phyloP scores from a whole-genome alignment of 1,140 invertebrate species.

The Brachionus asplanchnoidis region DNA sequence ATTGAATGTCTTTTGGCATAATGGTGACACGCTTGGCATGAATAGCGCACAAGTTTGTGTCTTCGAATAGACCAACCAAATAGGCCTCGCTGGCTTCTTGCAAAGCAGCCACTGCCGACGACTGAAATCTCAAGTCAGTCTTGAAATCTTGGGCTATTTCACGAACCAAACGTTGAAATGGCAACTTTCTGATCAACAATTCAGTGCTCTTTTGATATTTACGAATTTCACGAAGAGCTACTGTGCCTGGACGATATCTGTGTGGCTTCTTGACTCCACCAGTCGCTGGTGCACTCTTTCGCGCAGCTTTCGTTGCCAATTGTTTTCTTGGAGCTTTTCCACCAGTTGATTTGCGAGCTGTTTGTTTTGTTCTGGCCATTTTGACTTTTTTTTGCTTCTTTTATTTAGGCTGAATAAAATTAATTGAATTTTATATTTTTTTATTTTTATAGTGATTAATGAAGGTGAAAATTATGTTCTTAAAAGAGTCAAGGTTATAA shows the following conservation, averaged over 20 bases:
- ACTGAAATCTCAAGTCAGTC: slow-evolving; percentile 63
- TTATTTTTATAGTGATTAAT: too few species aligned
- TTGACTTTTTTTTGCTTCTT: slow-evolving; percentile 43
- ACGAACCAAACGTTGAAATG: slow-evolving; percentile 76
- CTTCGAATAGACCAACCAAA: slow-evolving; percentile 78
- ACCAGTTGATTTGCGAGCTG: slow-evolving; percentile 65
- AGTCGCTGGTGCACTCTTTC: slow-evolving; percentile 60
- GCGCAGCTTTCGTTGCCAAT: slow-evolving; percentile 64
- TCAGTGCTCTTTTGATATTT: slow-evolving; percentile 79
- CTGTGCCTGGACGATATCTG: slow-evolving; percentile 67
- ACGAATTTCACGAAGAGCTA: slow-evolving; percentile 77
- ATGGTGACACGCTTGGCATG: slow-evolving; percentile 89
- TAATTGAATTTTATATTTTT: too few species aligned
- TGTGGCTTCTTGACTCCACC: slow-evolving; percentile 62
- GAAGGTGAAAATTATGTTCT: too few species aligned
- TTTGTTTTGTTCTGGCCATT: slow-evolving; percentile 74
- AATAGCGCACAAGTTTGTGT: slow-evolving; percentile 87
- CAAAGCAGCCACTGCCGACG: slow-evolving; percentile 56
- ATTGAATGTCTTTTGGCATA: slow-evolving; percentile 90
- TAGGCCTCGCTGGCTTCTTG: slow-evolving; percentile 81
- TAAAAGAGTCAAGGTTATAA: too few species aligned
- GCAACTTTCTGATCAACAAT: slow-evolving; percentile 72
- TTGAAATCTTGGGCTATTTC: slow-evolving; percentile 77
- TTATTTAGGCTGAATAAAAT: too few species aligned
- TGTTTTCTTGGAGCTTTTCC: slow-evolving; percentile 60